Percentiles rank a stretch among this genome's conserved stretches.
phyloP scores from a whole-genome alignment of 1,140 invertebrate species.

The Hypothenemus hampei region DNA sequence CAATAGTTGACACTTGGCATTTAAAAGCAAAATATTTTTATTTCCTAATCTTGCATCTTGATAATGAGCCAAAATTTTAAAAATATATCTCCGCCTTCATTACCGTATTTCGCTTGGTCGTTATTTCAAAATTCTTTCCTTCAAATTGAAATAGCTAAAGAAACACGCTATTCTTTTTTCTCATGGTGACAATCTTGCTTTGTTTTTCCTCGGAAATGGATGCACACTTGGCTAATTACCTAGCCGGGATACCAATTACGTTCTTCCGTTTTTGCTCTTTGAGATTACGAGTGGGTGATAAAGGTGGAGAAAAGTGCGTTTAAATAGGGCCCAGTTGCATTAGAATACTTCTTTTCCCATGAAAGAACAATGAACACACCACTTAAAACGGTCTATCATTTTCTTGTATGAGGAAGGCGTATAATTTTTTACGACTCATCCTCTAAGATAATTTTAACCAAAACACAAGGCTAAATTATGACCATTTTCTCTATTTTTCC shows the following conservation, averaged over 20 bases:
- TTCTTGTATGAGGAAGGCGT: no score
- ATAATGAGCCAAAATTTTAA: neutral
- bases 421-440: no score
- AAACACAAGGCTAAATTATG: neutral
- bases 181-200: neutral
- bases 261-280: slow-evolving; percentile 10
- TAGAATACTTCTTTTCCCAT: neutral
- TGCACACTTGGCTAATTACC: slow-evolving; percentile 11
- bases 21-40: no score
- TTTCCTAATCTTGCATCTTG: neutral
- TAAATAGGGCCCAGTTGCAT: no score
- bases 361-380: neutral
- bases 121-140: neutral
- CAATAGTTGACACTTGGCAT: no score
- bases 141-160: neutral
- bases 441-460: no score
- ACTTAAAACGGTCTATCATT: neutral
- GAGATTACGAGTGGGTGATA: slow-evolving; percentile 5
- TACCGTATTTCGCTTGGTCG: neutral
- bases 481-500: neutral
- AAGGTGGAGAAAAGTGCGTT: slow-evolving; percentile 1
- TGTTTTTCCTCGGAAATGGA: slow-evolving; percentile 6
- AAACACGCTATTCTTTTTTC: neutral
- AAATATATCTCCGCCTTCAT: neutral
- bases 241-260: neutral